phyloP scores from a whole-genome alignment of 1,140 invertebrate genomes.

The Neodiprion fabricii region DNA sequence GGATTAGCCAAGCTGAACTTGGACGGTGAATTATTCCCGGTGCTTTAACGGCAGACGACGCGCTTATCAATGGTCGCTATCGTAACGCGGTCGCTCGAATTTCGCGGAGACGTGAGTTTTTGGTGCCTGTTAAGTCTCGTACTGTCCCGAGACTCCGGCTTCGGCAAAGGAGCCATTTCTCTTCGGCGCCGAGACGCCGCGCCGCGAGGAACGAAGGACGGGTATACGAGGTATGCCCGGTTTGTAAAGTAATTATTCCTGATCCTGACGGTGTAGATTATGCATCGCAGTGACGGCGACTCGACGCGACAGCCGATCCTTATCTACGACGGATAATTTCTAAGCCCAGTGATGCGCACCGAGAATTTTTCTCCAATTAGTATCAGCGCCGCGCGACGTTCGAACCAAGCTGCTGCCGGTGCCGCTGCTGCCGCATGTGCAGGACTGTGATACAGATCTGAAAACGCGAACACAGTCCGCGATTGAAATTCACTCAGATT shows the following conservation, averaged over 20 bases:
- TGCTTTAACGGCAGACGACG: not conserved
- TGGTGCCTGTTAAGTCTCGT: not conserved
- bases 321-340: constrained; percentile 39
- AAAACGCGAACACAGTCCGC: not conserved
- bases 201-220: not conserved
- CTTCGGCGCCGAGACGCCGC: not conserved
- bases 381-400: constrained; percentile 41
- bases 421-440: no score
- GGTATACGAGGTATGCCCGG: constrained; percentile 25
- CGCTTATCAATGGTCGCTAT: not conserved
- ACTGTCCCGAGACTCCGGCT: not conserved
- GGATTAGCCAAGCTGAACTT: no score
- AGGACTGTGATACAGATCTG: no score
- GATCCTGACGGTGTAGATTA: constrained; percentile 32
- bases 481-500: not conserved
- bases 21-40: no score
- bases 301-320: constrained; percentile 44
- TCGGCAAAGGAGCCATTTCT: not conserved
- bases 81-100: not conserved
- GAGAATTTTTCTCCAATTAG: constrained; percentile 45
- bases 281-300: constrained; percentile 39
- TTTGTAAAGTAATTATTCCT: constrained; percentile 44
- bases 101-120: not conserved
- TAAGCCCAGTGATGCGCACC: constrained; percentile 34
- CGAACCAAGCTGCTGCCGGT: no score